phyloP scores from a whole-genome alignment of 2,797 vertebrate species.

The Peromyscus eremicus region DNA sequence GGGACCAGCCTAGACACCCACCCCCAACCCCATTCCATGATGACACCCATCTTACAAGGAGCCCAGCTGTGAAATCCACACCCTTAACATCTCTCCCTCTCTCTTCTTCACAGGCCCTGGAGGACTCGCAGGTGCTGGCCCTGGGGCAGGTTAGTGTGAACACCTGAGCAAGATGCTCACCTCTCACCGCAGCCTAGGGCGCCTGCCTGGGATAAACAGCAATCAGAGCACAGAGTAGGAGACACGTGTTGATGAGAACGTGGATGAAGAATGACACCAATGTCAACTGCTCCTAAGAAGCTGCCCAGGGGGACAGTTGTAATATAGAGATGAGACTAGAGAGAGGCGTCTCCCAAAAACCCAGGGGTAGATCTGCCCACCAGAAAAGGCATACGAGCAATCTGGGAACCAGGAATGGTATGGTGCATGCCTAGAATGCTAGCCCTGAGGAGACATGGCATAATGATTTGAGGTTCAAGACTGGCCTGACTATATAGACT shows the following conservation, averaged over 20 bases:
- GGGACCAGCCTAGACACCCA: neutral
- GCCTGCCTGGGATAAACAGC: neutral
- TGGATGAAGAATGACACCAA: no score
- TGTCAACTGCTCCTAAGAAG: neutral
- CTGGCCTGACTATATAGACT: neutral
- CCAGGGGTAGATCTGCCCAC: neutral
- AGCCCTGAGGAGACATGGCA: neutral
- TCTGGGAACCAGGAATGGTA: neutral
- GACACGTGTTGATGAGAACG: neutral
- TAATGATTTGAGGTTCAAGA: neutral
- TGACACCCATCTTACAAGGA: neutral
- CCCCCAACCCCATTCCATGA: accelerated
- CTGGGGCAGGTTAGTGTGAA: slow-evolving; percentile 72
- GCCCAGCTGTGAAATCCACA: neutral
- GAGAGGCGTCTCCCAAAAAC: neutral
- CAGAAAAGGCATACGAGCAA: neutral
- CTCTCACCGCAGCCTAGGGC: neutral
- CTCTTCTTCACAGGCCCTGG: slow-evolving; percentile 56
- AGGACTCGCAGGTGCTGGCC: slow-evolving; percentile 24
- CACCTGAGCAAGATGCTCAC: neutral
- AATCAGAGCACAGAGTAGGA: neutral
- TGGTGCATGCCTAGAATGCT: no score
- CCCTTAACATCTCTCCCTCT: neutral
- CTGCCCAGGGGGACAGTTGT: no score
- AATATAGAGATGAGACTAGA: accelerated